A percentile compares a stretch with the other conserved stretches of the same genome.
These are phyloP conservation scores for Hypena proboscidalis DNA, from an alignment of 2,888 invertebrate genomes.

Conservation along the genomic window DNA sequence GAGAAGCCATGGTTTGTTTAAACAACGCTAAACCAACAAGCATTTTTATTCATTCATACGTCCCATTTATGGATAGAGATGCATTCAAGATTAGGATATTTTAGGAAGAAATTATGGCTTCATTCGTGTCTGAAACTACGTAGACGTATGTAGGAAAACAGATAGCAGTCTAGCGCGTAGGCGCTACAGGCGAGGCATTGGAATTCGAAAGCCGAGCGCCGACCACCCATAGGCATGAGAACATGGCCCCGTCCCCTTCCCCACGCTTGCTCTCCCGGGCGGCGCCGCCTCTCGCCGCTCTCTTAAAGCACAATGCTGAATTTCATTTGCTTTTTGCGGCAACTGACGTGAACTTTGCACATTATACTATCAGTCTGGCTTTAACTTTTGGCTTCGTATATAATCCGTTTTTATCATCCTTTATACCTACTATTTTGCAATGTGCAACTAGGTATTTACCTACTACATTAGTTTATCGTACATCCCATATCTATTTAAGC, in stretches of 20 bases:
- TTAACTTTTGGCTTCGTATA: slow-evolving; percentile 23
- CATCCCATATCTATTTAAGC: background rate
- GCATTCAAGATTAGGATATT: slow-evolving; percentile 4
- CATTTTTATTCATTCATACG: slow-evolving; percentile 66
- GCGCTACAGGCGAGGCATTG: slow-evolving; percentile 82
- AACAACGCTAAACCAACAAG: slow-evolving; percentile 48
- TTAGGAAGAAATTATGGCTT: slow-evolving; percentile 9
- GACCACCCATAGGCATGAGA: slow-evolving; percentile 85
- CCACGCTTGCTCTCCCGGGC: slow-evolving; percentile 73
- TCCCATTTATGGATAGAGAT: slow-evolving; percentile 21
- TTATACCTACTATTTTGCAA: slow-evolving; percentile 4
- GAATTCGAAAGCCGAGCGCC: slow-evolving; percentile 84
- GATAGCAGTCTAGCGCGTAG: slow-evolving; percentile 73
- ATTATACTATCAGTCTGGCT: slow-evolving; percentile 43
- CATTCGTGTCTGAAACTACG: slow-evolving; percentile 31
- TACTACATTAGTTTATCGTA: background rate
- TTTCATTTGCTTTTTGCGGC: slow-evolving; percentile 77
- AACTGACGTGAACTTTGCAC: slow-evolving; percentile 55
- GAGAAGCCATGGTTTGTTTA: slow-evolving; percentile 65
- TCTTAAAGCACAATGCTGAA: slow-evolving; percentile 78
- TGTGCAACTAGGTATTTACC: background rate
- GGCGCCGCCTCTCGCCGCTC: slow-evolving; percentile 80
- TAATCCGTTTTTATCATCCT: slow-evolving; percentile 12
- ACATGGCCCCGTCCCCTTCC: slow-evolving; percentile 80
- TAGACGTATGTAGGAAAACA: slow-evolving; percentile 52